phyloP scores from a whole-genome alignment of 2,113 vertebrate genomes.

The Cinclus cinclus region DNA sequence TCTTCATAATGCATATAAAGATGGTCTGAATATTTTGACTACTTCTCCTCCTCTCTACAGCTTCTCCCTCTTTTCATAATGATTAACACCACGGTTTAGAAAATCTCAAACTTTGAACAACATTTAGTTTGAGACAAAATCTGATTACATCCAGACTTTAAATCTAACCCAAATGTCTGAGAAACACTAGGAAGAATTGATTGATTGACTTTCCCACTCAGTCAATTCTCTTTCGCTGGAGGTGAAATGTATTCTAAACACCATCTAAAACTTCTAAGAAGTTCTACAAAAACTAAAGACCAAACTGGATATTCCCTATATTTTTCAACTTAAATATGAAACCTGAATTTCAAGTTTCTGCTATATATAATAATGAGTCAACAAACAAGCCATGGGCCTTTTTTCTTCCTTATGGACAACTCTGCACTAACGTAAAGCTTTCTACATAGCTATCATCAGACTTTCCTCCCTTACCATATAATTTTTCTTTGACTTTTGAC shows the following conservation, averaged over 20 bases:
- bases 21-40: neutral
- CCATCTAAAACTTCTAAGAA: neutral
- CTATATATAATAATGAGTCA: neutral
- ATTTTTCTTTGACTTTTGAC: neutral
- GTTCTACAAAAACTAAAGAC: neutral
- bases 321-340: constrained; percentile 10
- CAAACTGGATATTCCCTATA: neutral
- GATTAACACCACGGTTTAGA: neutral
- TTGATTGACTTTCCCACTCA: neutral
- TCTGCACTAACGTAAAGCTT: neutral
- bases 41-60: neutral
- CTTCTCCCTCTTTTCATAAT: neutral
- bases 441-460: neutral
- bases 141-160: neutral
- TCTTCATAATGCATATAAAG: neutral
- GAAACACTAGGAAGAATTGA: neutral
- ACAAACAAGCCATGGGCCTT: neutral
- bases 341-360: neutral
- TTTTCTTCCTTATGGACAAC: neutral
- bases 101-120: neutral
- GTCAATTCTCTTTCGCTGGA: neutral
- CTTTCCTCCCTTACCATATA: neutral
- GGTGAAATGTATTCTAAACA: neutral
- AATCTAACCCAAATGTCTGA: neutral
- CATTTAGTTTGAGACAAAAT: neutral